Percentiles rank a stretch among this genome's conserved stretches.
These are phyloP conservation scores for Argynnis bischoffii DNA, from an alignment of 2,888 invertebrate species.

Conservation along the genomic window DNA sequence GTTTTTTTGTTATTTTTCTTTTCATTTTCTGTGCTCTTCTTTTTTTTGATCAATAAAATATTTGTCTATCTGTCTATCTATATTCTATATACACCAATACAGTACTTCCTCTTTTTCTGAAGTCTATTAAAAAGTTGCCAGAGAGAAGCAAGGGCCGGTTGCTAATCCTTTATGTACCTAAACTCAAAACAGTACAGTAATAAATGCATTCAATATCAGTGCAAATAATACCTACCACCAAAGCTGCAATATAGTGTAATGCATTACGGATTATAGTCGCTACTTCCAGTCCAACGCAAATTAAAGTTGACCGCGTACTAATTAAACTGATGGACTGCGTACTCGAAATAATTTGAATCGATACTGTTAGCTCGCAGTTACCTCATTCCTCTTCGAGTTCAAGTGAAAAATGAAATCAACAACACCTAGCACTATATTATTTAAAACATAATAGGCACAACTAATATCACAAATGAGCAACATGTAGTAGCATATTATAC, in stretches of 20 bases:
- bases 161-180: no score
- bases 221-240: constrained; percentile 9
- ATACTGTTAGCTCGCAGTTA: constrained; percentile 25
- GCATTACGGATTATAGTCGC: constrained; percentile 10
- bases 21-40: no score
- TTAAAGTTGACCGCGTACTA: constrained; percentile 31
- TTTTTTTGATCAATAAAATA: no score
- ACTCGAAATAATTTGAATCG: constrained; percentile 30
- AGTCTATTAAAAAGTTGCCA: no score
- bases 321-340: constrained; percentile 29
- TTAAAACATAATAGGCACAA: no score
- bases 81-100: background rate
- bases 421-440: background rate
- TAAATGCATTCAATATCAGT: background rate
- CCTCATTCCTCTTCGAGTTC: constrained; percentile 22
- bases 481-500: no score
- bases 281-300: constrained; percentile 16
- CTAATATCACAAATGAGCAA: no score
- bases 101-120: background rate
- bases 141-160: no score
- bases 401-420: constrained; percentile 11
- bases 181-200: no score
- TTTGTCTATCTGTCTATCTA: no score
- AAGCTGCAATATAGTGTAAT: constrained; percentile 19
- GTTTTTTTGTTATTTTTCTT: no score